A percentile compares a stretch with the other conserved stretches of the same genome.
phyloP scores from a whole-genome alignment of 2,797 vertebrate genomes.

The Oophaga sylvatica region DNA sequence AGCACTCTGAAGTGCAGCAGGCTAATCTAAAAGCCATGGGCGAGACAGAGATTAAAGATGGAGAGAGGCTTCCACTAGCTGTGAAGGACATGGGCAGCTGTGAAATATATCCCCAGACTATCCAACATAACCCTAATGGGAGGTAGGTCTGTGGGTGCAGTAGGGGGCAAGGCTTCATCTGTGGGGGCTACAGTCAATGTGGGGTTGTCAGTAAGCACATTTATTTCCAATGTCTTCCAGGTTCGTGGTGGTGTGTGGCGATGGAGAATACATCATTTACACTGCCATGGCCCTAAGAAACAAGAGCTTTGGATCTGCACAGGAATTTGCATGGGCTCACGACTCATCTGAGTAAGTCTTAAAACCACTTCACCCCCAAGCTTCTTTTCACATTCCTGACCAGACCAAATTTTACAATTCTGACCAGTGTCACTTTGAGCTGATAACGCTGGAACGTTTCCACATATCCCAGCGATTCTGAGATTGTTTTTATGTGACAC shows the following conservation, averaged over 20 bases:
- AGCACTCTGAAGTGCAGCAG: constrained; percentile 96
- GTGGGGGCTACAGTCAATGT: not conserved
- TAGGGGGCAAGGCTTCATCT: not conserved
- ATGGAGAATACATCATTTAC: constrained; percentile 85
- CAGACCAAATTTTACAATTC: no score
- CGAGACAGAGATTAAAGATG: constrained; percentile 95
- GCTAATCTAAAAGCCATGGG: constrained; percentile 98
- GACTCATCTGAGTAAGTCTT: constrained; percentile 95
- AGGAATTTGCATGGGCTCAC: constrained; percentile 97
- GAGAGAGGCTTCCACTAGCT: constrained; percentile 91
- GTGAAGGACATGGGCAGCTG: constrained; percentile 99
- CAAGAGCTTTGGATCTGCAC: constrained; percentile 97
- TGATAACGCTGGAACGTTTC: no score
- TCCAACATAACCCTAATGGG: constrained; percentile 97
- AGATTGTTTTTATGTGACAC: no score
- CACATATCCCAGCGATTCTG: no score
- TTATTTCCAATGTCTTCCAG: constrained; percentile 68
- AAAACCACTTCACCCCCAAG: no score
- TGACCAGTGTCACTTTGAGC: no score
- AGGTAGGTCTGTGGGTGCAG: constrained; percentile 73
- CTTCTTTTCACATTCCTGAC: no score
- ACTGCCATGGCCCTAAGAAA: constrained; percentile 97
- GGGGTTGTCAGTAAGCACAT: not conserved
- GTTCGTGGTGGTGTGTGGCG: constrained; percentile 96
- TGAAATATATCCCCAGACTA: constrained; percentile 98